Evolutionary conservation across 2,797 vertebrate genomes (phyloP).

Genomic region (Epinephelus malabaricus): DNA sequence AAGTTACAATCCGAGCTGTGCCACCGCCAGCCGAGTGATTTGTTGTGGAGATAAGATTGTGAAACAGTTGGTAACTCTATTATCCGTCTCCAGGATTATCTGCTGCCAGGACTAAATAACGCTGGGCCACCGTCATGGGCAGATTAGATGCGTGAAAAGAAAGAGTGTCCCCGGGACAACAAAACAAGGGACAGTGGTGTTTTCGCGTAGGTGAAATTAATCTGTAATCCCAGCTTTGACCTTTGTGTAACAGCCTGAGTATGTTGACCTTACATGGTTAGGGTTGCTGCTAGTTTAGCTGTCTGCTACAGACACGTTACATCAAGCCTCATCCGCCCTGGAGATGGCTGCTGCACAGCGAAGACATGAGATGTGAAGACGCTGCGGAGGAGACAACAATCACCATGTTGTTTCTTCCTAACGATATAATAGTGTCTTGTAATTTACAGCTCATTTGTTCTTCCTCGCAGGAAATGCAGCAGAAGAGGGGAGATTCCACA

Average conservation of each 20-base stretch:
- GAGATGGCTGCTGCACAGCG: background rate
- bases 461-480: slow-evolving; percentile 32
- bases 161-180: slow-evolving; percentile 2
- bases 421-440: too few relatives aligned
- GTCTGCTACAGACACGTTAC: slow-evolving; percentile 19
- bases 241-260: slow-evolving; percentile 54
- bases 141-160: slow-evolving; percentile 25
- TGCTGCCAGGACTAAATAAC: slow-evolving; percentile 2
- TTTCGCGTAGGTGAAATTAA: slow-evolving; percentile 52
- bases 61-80: slow-evolving; percentile 14
- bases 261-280: slow-evolving; percentile 40
- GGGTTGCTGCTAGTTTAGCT: slow-evolving; percentile 42
- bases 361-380: background rate
- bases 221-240: slow-evolving; percentile 75
- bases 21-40: background rate
- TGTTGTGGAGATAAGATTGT: slow-evolving; percentile 18
- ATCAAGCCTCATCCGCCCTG: background rate
- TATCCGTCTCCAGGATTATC: slow-evolving; percentile 42
- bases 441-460: background rate
- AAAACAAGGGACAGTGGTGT: slow-evolving; percentile 37
- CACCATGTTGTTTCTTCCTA: background rate
- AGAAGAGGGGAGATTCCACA: slow-evolving; percentile 17
- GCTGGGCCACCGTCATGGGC: background rate
- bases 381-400: background rate
- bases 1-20: slow-evolving; percentile 23